Percentiles rank a stretch among this genome's conserved stretches.
Evolutionary conservation across 1,140 invertebrate genomes (phyloP).

Genomic region (Polyergus mexicanus): DNA sequence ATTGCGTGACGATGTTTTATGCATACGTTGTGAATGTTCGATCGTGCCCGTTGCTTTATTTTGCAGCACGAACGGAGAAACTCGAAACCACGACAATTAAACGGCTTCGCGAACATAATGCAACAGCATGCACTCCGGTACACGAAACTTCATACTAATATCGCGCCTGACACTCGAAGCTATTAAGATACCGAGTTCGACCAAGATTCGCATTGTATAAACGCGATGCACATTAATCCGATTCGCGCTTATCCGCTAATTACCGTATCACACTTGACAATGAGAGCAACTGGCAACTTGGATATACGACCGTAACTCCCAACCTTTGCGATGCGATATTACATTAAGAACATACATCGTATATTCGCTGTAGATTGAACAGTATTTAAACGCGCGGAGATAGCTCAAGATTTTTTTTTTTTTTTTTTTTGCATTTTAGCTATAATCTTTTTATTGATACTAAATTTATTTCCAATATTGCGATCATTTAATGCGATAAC

Average conservation of each 20-base stretch:
- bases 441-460: not conserved
- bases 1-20: constrained; percentile 31
- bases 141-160: constrained; percentile 62
- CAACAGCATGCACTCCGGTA: constrained; percentile 37
- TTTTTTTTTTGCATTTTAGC: not conserved
- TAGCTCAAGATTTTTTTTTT: too few relatives aligned
- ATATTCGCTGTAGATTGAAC: not conserved
- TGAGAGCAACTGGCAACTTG: constrained; percentile 57
- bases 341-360: constrained; percentile 16
- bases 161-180: constrained; percentile 67
- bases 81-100: constrained; percentile 45
- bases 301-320: constrained; percentile 50
- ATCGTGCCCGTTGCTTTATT: constrained; percentile 42
- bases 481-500: not conserved
- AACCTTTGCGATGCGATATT: constrained; percentile 12
- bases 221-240: constrained; percentile 65
- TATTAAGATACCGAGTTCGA: constrained; percentile 74
- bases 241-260: constrained; percentile 69
- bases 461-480: constrained; percentile 9
- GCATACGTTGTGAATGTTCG: constrained; percentile 19
- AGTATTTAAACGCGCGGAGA: not conserved
- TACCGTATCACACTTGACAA: constrained; percentile 67
- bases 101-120: constrained; percentile 57
- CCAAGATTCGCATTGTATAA: constrained; percentile 70
- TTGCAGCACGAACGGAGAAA: constrained; percentile 37